phyloP scores from a whole-genome alignment of 1,140 invertebrate genomes.

The Achroia grisella region DNA sequence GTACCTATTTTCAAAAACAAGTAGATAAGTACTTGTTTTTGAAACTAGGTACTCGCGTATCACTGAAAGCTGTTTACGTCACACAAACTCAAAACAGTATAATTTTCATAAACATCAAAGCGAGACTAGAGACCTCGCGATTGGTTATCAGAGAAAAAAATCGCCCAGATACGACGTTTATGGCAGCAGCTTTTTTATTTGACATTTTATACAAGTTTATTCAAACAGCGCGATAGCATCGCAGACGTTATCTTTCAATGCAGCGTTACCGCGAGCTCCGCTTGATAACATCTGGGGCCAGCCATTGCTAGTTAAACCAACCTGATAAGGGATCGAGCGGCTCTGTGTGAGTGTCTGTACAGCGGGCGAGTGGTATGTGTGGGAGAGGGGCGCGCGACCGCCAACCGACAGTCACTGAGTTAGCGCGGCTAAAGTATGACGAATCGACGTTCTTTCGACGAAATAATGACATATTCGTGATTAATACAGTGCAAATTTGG shows the following conservation, averaged over 20 bases:
- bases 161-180: constrained; percentile 59
- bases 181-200: constrained; percentile 68
- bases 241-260: constrained; percentile 71
- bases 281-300: constrained; percentile 64
- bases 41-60: too few species aligned
- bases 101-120: constrained; percentile 6
- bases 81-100: too few species aligned
- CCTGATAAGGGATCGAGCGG: constrained; percentile 62
- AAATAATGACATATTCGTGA: constrained; percentile 26
- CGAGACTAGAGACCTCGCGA: constrained; percentile 7
- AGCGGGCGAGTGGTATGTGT: constrained; percentile 11
- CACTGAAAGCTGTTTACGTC: too few species aligned
- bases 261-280: constrained; percentile 70
- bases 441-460: too few species aligned
- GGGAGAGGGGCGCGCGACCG: constrained; percentile 38
- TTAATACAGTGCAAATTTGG: constrained; percentile 21
- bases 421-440: constrained; percentile 55
- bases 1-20: too few species aligned
- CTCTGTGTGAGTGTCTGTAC: constrained; percentile 27
- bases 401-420: constrained; percentile 61
- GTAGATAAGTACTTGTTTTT: too few species aligned
- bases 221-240: constrained; percentile 70
- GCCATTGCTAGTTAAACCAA: constrained; percentile 71
- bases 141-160: constrained; percentile 35
- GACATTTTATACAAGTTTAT: constrained; percentile 74